A percentile compares a stretch with the other conserved stretches of the same genome.
phyloP scores from a whole-genome alignment of 2,888 invertebrate genomes.

The Hyposoter didymator region DNA sequence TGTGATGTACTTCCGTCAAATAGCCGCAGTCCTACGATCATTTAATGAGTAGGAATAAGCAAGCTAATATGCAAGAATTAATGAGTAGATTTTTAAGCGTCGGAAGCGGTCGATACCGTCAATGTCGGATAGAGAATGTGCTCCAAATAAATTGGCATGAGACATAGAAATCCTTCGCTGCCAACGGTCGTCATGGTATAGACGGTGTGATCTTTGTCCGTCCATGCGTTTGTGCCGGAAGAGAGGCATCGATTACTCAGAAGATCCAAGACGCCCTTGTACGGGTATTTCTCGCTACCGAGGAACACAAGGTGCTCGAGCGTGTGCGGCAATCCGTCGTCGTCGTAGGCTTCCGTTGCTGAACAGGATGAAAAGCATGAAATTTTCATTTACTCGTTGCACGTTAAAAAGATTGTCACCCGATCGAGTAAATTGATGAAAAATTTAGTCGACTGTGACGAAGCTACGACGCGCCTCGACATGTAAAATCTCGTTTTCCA shows the following conservation, averaged over 20 bases:
- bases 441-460: not conserved
- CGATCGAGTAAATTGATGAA: not conserved
- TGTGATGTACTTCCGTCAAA: constrained; percentile 96
- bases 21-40: constrained; percentile 90
- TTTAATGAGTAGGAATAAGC: too few species aligned
- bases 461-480: not conserved
- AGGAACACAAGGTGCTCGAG: constrained; percentile 96
- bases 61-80: not conserved
- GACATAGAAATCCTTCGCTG: constrained; percentile 93
- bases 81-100: not conserved
- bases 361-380: not conserved
- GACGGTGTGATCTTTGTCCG: constrained; percentile 94
- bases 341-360: constrained; percentile 96
- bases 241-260: constrained; percentile 95
- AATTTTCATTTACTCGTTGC: not conserved
- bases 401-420: not conserved
- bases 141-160: constrained; percentile 96
- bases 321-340: constrained; percentile 97
- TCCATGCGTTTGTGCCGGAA: constrained; percentile 97
- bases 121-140: constrained; percentile 94
- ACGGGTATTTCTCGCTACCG: constrained; percentile 95
- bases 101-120: constrained; percentile 84
- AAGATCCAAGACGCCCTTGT: constrained; percentile 94
- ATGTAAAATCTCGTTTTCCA: not conserved
- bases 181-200: constrained; percentile 96